Base-by-base conservation (phyloP, 2,888 invertebrate genomes). In the Plebejus melissa region DNA sequence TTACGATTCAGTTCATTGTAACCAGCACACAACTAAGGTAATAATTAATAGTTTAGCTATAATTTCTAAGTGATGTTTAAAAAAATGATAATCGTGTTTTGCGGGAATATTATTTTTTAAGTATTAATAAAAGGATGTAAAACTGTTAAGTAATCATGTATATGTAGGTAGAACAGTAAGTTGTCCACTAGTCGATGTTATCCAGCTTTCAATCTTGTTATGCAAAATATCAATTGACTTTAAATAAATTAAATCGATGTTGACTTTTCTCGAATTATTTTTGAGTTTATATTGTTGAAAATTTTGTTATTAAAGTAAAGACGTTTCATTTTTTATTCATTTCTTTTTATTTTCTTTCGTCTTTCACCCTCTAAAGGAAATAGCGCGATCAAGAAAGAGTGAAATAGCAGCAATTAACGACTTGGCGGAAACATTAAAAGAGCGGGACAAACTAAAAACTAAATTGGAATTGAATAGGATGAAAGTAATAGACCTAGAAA, bases 121-220 rank as follows among this genome's bases (percentile, higher is more conserved):
- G 91, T 90, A 90, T 85, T 86, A 83, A 86, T 86, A 84, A 84
- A 85, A 82, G 83, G 82, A 83, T 91, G 90, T 92, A 90, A 90
- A 90, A 91, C 90, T 90, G 90, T 90, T 93, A 91, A 90, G 89
- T 88, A 88, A 88, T 87, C 89, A 89, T 93, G 90, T 92, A 91
- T 89, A 91, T 89, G 85, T 90, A 91, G 88, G 87, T 91, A 91
- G 90, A 88, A 84, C 83, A 85, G 89, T 91, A 90, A 90, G 89
- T 82, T 90, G 91, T 91, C 92, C 92, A 90, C 86, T 91, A 91
- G 90, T 88, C 87, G 84, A 87, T 92, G 91, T 92, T 91, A 89
- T 84, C 85, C 88, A 85, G 91, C 91, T 91, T 90, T 85, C 85
- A 82, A 87, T 85, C 90, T 90, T 91, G 89, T 91, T 90, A 90